Percentiles rank a stretch among this genome's conserved stretches.
phyloP scores from a whole-genome alignment of 2,888 invertebrate species.

The Ophion obscuratus region DNA sequence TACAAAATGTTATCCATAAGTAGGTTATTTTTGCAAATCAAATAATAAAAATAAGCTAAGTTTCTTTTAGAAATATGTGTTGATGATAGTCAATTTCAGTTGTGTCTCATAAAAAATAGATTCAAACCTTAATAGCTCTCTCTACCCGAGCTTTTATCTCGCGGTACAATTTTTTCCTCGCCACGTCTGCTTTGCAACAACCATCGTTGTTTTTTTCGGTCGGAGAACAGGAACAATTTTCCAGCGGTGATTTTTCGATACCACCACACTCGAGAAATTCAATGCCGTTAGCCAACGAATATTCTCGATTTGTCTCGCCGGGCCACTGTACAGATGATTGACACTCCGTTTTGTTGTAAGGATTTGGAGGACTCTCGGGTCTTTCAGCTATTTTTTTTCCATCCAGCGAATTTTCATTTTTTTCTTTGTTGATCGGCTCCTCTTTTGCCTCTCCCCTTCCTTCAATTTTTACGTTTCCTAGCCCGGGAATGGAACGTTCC shows the following conservation, averaged over 20 bases:
- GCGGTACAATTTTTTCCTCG: constrained; percentile 72
- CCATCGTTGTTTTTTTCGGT: constrained; percentile 67
- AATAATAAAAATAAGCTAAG: too few relatives aligned
- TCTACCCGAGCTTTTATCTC: constrained; percentile 75
- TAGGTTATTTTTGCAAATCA: too few relatives aligned
- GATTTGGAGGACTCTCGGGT: constrained; percentile 75
- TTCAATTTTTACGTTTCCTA: constrained; percentile 25
- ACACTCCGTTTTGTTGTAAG: constrained; percentile 74
- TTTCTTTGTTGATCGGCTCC: constrained; percentile 20
- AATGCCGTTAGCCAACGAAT: constrained; percentile 58
- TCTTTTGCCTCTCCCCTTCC: constrained; percentile 20
- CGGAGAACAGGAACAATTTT: constrained; percentile 70
- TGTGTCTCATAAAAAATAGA: background rate
- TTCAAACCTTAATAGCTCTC: constrained; percentile 74
- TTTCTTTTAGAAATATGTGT: too few relatives aligned
- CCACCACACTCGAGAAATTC: constrained; percentile 69
- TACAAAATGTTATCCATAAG: too few relatives aligned
- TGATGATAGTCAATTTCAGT: background rate
- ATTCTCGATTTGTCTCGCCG: constrained; percentile 63
- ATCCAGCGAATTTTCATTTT: constrained; percentile 9
- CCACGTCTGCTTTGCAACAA: constrained; percentile 67
- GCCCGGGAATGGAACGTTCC: background rate
- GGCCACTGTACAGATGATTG: constrained; percentile 68
- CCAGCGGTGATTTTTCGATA: constrained; percentile 68
- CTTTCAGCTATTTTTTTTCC: constrained; percentile 49